Conservation (phyloP, 1,140 invertebrate species). For the Microvelia longipes region DNA sequence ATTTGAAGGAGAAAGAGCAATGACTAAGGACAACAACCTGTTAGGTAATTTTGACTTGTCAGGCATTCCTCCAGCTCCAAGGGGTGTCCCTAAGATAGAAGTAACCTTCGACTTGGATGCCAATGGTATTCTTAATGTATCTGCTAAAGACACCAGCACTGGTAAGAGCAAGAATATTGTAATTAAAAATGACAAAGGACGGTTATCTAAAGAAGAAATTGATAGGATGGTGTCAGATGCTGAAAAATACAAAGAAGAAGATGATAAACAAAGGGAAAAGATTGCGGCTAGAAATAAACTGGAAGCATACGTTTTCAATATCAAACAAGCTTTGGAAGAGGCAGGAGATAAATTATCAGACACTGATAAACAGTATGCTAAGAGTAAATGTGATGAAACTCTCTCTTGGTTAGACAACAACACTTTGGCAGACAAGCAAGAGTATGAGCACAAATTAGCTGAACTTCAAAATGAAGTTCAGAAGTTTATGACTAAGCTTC, state of each 20-base stretch:
- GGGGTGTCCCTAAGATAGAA: conserved; percentile 52
- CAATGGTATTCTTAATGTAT: conserved; percentile 49
- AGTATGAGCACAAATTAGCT: conserved; percentile 29
- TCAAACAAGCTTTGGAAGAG: conserved; percentile 38
- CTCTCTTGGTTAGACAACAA: conserved; percentile 42
- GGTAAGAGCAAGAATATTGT: conserved; percentile 32
- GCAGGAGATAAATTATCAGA: conserved; percentile 32
- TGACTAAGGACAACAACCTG: too few relatives aligned
- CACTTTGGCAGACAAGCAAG: conserved; percentile 34
- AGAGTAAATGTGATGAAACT: conserved; percentile 21
- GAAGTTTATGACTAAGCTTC: conserved; percentile 37
- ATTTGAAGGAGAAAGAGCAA: too few relatives aligned
- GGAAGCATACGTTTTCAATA: conserved; percentile 51
- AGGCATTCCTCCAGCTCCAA: too few relatives aligned
- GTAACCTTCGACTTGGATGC: too few relatives aligned
- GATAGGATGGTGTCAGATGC: too few relatives aligned
- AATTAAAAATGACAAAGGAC: too few relatives aligned
- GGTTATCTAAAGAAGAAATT: too few relatives aligned
- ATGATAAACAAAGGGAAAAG: conserved; percentile 36
- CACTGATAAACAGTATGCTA: too few relatives aligned
- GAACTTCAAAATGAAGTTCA: conserved; percentile 34
- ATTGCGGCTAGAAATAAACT: conserved; percentile 47
- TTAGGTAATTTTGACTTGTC: too few relatives aligned
- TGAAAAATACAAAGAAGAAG: too few relatives aligned
- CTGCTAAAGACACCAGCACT: conserved; percentile 37